Percentiles rank a stretch among this genome's conserved stretches.
Conservation (phyloP, 1,140 invertebrate genomes). For the Heliconius nattereri region DNA sequence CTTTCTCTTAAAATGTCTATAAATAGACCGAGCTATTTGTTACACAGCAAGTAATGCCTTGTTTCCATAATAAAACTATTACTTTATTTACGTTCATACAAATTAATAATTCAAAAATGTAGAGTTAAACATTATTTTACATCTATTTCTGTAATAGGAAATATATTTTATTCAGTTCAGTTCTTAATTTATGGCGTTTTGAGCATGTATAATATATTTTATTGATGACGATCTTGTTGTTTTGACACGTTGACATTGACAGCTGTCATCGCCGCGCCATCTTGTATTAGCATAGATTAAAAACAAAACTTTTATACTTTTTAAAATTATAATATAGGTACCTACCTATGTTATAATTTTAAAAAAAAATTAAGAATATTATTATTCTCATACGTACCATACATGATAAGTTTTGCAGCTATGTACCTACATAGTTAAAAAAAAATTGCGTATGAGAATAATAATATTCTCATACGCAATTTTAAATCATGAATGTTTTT, state of each 20-base stretch:
- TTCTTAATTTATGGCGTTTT: too few species aligned
- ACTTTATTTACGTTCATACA: background rate
- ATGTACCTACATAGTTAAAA: too few species aligned
- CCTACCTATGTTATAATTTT: too few species aligned
- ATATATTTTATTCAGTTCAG: slow-evolving; percentile 19
- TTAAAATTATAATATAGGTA: background rate
- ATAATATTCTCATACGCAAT: too few species aligned
- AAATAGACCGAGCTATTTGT: background rate
- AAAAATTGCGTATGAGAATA: too few species aligned
- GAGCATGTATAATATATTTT: too few species aligned
- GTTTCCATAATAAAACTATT: background rate
- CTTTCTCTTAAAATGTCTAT: too few species aligned
- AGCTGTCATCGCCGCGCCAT: slow-evolving; percentile 30
- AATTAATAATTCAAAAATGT: background rate
- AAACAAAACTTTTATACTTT: background rate
- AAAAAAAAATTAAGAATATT: too few species aligned
- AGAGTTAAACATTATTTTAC: background rate
- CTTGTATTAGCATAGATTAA: slow-evolving; percentile 14
- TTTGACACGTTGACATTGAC: slow-evolving; percentile 30
- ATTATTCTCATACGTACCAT: too few species aligned
- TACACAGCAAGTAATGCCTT: background rate
- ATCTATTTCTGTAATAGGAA: slow-evolving; percentile 13
- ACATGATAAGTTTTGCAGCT: too few species aligned
- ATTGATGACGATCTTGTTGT: slow-evolving; percentile 23
- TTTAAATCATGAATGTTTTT: too few species aligned